Percentiles rank a stretch among this genome's conserved stretches.
These are phyloP conservation scores for Mus spretus DNA, from an alignment of 2,797 vertebrate genomes.

Conservation along the genomic window DNA sequence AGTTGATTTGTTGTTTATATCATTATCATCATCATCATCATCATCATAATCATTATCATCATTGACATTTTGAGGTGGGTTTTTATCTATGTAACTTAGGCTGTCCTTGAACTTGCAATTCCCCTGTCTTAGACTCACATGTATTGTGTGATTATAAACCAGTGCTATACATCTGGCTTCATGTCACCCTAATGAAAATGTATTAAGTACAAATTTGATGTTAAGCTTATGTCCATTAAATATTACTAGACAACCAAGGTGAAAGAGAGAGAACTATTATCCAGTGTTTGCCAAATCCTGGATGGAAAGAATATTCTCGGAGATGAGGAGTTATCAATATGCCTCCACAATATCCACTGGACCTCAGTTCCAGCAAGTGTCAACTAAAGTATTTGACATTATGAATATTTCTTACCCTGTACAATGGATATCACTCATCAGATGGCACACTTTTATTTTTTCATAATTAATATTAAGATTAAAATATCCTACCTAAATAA, in stretches of 20 bases:
- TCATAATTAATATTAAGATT: slow-evolving; percentile 11
- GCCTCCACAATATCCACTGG: not conserved
- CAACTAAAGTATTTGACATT: not conserved
- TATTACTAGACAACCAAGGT: not conserved
- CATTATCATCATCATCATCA: not conserved
- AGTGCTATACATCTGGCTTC: not conserved
- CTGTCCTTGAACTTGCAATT: not conserved
- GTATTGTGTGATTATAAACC: not conserved
- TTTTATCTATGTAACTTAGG: not conserved
- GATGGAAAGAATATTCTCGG: not conserved
- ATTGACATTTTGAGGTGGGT: not conserved
- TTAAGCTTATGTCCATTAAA: not conserved
- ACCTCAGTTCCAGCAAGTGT: not conserved
- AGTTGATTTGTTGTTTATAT: not conserved
- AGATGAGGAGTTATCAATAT: not conserved
- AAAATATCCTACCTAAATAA: not conserved
- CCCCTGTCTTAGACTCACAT: not conserved
- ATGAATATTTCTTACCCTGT: not conserved
- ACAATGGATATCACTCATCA: not conserved
- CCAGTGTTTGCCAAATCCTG: not conserved
- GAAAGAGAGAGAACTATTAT: not conserved
- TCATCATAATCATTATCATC: no score
- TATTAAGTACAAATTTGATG: not conserved
- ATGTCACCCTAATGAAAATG: not conserved
- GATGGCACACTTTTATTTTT: not conserved